These are phyloP conservation scores for Ispidina lecontei DNA, from an alignment of 2,797 vertebrate genomes.

Conservation along the genomic window DNA sequence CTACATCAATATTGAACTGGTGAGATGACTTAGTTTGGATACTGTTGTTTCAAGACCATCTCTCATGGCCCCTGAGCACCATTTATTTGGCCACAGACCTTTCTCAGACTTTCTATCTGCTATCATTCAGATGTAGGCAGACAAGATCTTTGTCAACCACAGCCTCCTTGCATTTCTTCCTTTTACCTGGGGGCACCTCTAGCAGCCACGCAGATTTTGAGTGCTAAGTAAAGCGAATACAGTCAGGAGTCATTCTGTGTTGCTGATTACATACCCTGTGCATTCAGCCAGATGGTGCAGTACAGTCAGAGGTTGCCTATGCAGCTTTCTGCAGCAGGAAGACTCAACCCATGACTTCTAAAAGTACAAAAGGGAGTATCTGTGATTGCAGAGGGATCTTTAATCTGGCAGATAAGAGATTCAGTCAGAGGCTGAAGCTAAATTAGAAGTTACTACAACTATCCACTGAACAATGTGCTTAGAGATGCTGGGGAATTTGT, in stretches of 20 bases:
- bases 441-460: not conserved
- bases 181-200: not conserved
- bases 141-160: not conserved
- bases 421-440: not conserved
- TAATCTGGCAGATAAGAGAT: not conserved
- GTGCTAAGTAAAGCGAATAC: not conserved
- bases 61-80: not conserved
- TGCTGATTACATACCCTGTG: not conserved
- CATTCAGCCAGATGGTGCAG: not conserved
- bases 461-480: not conserved
- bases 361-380: not conserved
- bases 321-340: not conserved
- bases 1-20: not conserved
- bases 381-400: not conserved
- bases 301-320: not conserved
- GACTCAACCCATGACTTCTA: not conserved
- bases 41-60: not conserved
- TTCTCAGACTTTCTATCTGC: not conserved
- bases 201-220: not conserved
- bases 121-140: not conserved
- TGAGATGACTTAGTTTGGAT: not conserved
- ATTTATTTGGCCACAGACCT: not conserved
- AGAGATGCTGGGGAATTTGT: not conserved
- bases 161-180: not conserved
- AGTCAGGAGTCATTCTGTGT: not conserved